Conservation (phyloP, 2,113 vertebrate genomes). For the Mirounga angustirostris region DNA sequence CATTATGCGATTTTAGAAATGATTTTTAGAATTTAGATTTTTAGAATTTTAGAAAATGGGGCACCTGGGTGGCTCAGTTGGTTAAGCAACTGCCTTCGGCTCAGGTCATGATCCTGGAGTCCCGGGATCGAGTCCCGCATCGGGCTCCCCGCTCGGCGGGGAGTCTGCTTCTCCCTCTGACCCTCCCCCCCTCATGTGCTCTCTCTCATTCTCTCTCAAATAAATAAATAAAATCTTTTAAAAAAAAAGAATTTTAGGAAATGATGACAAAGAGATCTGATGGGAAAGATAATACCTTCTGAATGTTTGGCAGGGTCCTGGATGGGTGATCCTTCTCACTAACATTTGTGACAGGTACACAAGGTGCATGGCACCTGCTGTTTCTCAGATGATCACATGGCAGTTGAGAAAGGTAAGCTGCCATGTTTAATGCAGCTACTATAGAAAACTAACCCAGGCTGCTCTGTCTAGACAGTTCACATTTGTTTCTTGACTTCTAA, state of each 20-base stretch:
- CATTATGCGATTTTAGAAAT: background rate
- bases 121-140: too few species aligned
- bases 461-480: background rate
- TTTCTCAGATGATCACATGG: background rate
- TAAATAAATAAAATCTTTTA: too few species aligned
- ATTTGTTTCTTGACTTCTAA: background rate
- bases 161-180: too few species aligned
- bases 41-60: slow-evolving; percentile 16
- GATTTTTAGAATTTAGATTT: background rate
- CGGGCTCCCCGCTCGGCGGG: too few species aligned
- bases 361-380: background rate
- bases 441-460: background rate
- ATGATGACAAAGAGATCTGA: background rate
- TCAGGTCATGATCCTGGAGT: too few species aligned
- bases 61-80: too few species aligned
- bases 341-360: background rate
- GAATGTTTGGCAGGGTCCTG: background rate
- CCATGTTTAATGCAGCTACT: background rate
- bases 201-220: too few species aligned
- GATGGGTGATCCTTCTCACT: background rate
- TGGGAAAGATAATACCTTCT: background rate
- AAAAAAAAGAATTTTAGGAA: background rate
- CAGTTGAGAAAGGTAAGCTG: background rate
- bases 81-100: too few species aligned
- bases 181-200: too few species aligned